Percentiles rank a stretch among this genome's conserved stretches.
Evolutionary conservation across 2,113 vertebrate species (phyloP).

Genomic region (Pterocles burchelli): DNA sequence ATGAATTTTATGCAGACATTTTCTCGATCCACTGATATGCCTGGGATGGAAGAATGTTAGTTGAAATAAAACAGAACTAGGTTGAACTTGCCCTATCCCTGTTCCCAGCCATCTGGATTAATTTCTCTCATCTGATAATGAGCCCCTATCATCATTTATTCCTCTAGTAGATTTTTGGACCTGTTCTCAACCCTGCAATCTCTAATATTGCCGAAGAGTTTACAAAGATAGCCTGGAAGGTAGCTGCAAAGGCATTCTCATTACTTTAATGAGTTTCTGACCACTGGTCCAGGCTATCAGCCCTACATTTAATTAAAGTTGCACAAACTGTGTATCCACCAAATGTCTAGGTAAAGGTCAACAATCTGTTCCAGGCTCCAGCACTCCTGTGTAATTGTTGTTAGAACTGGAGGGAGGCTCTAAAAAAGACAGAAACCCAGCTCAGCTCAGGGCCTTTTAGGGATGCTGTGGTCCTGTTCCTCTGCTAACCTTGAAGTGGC

Average conservation of each 20-base stretch:
- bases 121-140: slow-evolving; percentile 46
- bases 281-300: slow-evolving; percentile 44
- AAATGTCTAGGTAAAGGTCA: slow-evolving; percentile 57
- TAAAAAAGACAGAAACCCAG: not conserved
- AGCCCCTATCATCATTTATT: slow-evolving; percentile 22
- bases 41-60: not conserved
- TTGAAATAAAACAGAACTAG: slow-evolving; percentile 14
- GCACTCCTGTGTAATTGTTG: not conserved
- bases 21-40: not conserved
- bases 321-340: slow-evolving; percentile 33
- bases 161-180: slow-evolving; percentile 15
- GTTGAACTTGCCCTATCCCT: not conserved
- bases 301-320: slow-evolving; percentile 52
- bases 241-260: slow-evolving; percentile 45
- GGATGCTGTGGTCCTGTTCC: not conserved
- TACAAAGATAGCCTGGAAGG: slow-evolving; percentile 26
- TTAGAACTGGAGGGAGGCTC: not conserved
- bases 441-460: not conserved
- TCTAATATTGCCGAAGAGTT: slow-evolving; percentile 50
- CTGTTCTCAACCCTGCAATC: slow-evolving; percentile 21
- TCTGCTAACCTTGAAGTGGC: not conserved
- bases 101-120: slow-evolving; percentile 35
- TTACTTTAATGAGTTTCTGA: slow-evolving; percentile 66
- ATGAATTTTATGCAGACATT: not conserved
- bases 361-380: slow-evolving; percentile 17